Percentiles rank a stretch among this genome's conserved stretches.
Evolutionary conservation across 2,113 vertebrate genomes (phyloP).

Genomic region (Barnardius zonarius): DNA sequence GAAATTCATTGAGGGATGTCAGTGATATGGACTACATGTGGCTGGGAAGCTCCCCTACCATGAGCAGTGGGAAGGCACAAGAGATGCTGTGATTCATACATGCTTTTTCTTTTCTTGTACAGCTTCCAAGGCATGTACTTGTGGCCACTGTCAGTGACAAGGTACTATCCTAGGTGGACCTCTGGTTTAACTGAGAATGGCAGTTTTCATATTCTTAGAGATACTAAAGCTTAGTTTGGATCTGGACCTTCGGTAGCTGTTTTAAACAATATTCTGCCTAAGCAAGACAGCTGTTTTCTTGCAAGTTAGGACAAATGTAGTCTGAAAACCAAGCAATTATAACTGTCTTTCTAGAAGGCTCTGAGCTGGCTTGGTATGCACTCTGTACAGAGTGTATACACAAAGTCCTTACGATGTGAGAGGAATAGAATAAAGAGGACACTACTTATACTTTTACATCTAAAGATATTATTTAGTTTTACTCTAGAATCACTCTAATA

Average conservation of each 20-base stretch:
- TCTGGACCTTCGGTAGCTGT: background rate
- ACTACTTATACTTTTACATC: background rate
- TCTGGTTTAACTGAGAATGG: background rate
- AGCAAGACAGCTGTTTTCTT: background rate
- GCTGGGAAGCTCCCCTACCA: background rate
- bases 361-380: background rate
- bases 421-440: background rate
- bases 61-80: background rate
- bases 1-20: background rate
- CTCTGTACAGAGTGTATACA: background rate
- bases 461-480: background rate
- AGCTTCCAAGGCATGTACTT: background rate
- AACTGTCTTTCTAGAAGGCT: background rate
- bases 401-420: background rate
- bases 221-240: background rate
- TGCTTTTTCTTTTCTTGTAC: background rate
- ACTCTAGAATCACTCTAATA: background rate
- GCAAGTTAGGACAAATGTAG: background rate
- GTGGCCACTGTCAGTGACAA: background rate
- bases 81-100: background rate
- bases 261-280: background rate
- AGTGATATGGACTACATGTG: background rate
- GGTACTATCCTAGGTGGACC: background rate
- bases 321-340: background rate
- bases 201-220: background rate